These are phyloP conservation scores for Conomelus anceps DNA, from an alignment of 2,888 invertebrate genomes.

Conservation along the genomic window DNA sequence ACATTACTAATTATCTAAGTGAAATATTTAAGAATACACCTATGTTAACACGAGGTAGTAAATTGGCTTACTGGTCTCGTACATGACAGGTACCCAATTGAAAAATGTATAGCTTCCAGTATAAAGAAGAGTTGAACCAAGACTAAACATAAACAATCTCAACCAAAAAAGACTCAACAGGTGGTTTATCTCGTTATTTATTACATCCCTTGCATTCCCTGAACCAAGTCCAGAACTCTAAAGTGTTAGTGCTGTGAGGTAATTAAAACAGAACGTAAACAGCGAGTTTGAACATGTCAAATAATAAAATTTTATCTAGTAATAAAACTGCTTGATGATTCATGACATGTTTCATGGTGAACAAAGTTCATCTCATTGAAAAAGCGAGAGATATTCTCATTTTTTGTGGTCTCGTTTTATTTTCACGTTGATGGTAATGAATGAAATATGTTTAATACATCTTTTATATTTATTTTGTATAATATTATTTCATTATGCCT, in stretches of 20 bases:
- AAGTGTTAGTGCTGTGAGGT: neutral
- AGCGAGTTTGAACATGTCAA: neutral
- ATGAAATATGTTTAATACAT: neutral
- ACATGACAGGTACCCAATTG: neutral
- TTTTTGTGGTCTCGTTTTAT: neutral
- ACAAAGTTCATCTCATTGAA: neutral
- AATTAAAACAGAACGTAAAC: neutral
- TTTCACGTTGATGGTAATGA: neutral
- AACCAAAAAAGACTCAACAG: no score
- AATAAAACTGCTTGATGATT: neutral
- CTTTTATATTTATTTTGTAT: no score
- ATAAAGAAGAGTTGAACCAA: neutral
- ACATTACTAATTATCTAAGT: no score
- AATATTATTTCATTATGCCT: neutral
- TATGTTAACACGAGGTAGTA: neutral
- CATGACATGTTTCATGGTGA: neutral
- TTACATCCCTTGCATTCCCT: neutral
- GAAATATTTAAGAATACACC: neutral
- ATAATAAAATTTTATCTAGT: neutral
- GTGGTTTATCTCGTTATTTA: neutral
- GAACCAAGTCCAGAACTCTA: neutral
- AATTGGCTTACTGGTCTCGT: neutral
- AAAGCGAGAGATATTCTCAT: neutral
- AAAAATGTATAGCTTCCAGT: neutral
- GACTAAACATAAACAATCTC: neutral